phyloP scores from a whole-genome alignment of 2,888 invertebrate genomes.

The Criorhina ranunculi region DNA sequence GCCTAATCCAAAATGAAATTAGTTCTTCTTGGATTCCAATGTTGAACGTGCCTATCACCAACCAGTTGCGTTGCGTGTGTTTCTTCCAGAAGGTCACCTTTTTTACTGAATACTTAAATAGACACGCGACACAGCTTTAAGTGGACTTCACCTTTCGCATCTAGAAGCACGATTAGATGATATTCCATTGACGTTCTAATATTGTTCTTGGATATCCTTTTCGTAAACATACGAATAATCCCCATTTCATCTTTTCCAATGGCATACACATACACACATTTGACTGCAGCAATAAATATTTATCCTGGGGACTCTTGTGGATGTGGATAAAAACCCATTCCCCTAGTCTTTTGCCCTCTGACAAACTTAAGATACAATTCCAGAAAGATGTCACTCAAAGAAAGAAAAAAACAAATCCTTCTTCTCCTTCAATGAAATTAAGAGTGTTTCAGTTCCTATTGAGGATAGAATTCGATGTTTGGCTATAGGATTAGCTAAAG shows the following conservation, averaged over 20 bases:
- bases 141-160: slow-evolving; percentile 4
- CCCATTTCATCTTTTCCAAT: slow-evolving; percentile 20
- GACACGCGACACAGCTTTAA: slow-evolving; percentile 48
- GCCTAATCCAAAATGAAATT: slow-evolving; percentile 47
- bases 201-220: slow-evolving; percentile 18
- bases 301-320: slow-evolving; percentile 35
- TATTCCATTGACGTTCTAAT: slow-evolving; percentile 2
- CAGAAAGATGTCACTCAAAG: slow-evolving; percentile 22
- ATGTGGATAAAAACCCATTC: slow-evolving; percentile 10
- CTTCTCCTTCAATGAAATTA: slow-evolving; percentile 36
- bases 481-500: slow-evolving; percentile 35
- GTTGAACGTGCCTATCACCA: slow-evolving; percentile 43
- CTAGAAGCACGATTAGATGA: neutral
- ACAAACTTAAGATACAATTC: slow-evolving; percentile 18
- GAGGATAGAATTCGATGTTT: slow-evolving; percentile 33
- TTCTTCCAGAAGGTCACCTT: slow-evolving; percentile 22
- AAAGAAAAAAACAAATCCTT: slow-evolving; percentile 35
- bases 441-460: slow-evolving; percentile 41
- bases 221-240: slow-evolving; percentile 20
- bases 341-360: neutral
- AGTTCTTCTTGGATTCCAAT: slow-evolving; percentile 28
- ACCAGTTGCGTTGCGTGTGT: slow-evolving; percentile 58
- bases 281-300: slow-evolving; percentile 46
- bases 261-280: neutral
- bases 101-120: slow-evolving; percentile 21